phyloP scores from a whole-genome alignment of 2,888 invertebrate species.

The Caenorhabditis uteleia region DNA sequence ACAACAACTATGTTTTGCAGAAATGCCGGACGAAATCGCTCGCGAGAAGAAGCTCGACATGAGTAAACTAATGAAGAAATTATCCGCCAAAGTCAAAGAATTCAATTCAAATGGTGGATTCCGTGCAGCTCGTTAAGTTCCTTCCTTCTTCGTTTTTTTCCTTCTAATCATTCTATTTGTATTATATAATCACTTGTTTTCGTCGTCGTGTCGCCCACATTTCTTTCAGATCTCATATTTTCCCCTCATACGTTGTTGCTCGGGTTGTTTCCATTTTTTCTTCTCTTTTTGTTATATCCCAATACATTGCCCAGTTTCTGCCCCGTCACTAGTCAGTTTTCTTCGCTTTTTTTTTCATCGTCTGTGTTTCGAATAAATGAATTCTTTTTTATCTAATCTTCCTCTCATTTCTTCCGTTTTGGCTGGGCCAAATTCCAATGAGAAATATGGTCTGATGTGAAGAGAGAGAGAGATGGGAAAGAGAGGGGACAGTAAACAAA shows the following conservation, averaged over 20 bases:
- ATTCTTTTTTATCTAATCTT: no score
- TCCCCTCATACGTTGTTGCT: no score
- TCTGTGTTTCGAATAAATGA: no score
- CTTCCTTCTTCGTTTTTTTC: not conserved
- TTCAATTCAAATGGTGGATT: constrained; percentile 51
- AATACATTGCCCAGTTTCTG: no score
- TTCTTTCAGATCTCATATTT: not conserved
- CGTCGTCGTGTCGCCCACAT: not conserved
- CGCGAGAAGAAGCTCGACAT: constrained; percentile 37
- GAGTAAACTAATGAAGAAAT: constrained; percentile 58
- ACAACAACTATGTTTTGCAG: constrained; percentile 1
- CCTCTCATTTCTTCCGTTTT: no score
- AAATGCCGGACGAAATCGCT: not conserved
- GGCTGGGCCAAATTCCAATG: no score
- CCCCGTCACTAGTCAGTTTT: no score
- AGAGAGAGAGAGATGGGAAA: no score
- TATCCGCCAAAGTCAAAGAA: constrained; percentile 61
- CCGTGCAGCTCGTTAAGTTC: constrained; percentile 38
- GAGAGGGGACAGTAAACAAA: no score
- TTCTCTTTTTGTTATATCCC: not conserved
- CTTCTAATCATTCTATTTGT: constrained; percentile 14
- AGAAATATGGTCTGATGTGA: no score
- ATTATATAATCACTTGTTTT: constrained; percentile 19
- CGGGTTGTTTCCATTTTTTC: not conserved
- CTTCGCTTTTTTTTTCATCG: no score